Base-by-base conservation (phyloP, 64 coral and sea anemone genomes). In the Anthopleura sola region DNA sequence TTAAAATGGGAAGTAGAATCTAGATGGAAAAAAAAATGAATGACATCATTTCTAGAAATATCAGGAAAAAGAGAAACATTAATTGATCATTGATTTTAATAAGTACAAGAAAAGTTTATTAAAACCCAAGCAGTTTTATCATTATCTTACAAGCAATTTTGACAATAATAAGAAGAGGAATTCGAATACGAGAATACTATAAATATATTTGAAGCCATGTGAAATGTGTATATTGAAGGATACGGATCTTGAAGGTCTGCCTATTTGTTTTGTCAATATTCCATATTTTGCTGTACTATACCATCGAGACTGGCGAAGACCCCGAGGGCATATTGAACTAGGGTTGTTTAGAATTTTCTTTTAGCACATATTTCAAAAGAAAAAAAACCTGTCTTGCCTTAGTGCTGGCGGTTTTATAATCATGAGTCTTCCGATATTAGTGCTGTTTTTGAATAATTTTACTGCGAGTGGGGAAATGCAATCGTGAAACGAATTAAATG, bases 251-350 rank as follows among this genome's bases (percentile, higher is more conserved):
- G n/a, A 14, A 8, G 66, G 3, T 31, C 23, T 34, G 9, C 16
- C n/a, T 28, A 15, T 71, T 16, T 71, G 66, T 71, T 71, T 71
- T 71, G 29, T 71, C 66, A 71, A 71, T 71, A 71, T 71, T 29
- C n/a, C n/a, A n/a, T n/a, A 34, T 71, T 71, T 11, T 34, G 66
- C 31, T 71, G 12, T 28, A 71, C n/a, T n/a, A 32, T 71, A 15
- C 14, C 66, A 71, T 31, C 29, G 9, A 71, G 13, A 71, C 66
- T 62, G 4, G 11, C 58, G 11, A 71, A 71, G 28, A 15, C 20
- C 66, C 66, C 16, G 26, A 14, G 29, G n/a, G n/a, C n/a, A 71
- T 71, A 14, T 71, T 71, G 6, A 34, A 71, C 29, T 13, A 28
- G 29, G 1, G 21, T 32, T 71, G 66, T 71, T 71, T 71, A 3